Evolutionary conservation across 2,888 invertebrate genomes (phyloP).

Genomic region (Osmoderma eremita): DNA sequence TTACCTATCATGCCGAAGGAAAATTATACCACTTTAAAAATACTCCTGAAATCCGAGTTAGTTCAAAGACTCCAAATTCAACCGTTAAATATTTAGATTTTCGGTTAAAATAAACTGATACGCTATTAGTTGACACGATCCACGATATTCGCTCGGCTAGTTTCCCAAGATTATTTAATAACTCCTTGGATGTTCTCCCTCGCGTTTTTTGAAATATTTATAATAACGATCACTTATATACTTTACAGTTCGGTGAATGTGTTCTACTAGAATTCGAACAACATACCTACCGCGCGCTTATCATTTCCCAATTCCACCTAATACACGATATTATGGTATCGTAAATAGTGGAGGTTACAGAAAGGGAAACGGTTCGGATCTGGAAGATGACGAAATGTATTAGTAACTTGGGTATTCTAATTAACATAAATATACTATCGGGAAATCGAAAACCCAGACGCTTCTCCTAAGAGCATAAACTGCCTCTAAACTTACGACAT

Average conservation of each 20-base stretch:
- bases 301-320: conserved; percentile 25
- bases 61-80: conserved; percentile 20
- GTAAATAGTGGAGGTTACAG: conserved; percentile 20
- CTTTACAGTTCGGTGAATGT: conserved; percentile 7
- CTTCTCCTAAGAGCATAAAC: background rate
- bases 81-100: conserved; percentile 27
- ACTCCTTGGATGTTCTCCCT: no score
- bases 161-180: no score
- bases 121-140: conserved; percentile 2
- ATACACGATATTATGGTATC: background rate
- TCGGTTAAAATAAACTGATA: conserved; percentile 25
- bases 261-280: conserved; percentile 1
- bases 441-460: conserved; percentile 3
- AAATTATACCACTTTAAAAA: conserved; percentile 24
- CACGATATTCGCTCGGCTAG: no score
- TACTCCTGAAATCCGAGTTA: conserved; percentile 22
- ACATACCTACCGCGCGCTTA: conserved; percentile 22
- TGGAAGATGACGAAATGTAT: conserved; percentile 28
- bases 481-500: conserved; percentile 13
- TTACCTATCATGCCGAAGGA: conserved; percentile 1
- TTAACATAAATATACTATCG: conserved; percentile 29
- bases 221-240: conserved; percentile 8
- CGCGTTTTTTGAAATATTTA: conserved; percentile 19
- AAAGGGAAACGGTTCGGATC: conserved; percentile 24
- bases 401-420: conserved; percentile 29